Evolutionary conservation across 2,888 invertebrate species (phyloP).

Genomic region (Cosmia trapezina): DNA sequence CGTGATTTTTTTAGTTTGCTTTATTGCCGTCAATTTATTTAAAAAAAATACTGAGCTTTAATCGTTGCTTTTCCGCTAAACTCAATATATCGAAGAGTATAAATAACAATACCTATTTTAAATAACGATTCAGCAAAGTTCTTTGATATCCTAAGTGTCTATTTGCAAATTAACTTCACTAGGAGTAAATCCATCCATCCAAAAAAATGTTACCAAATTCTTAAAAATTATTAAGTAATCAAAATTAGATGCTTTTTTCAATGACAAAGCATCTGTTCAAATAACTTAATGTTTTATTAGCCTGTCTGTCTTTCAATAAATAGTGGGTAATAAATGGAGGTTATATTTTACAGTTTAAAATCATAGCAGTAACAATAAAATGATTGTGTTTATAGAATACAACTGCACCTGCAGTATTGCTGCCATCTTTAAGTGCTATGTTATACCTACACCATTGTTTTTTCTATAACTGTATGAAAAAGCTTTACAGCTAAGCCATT

Average conservation of each 20-base stretch:
- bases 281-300: not conserved
- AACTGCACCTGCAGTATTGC: slow-evolving; percentile 3
- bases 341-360: slow-evolving; percentile 11
- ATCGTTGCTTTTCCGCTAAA: not conserved
- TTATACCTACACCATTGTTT: not conserved
- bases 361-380: slow-evolving; percentile 19
- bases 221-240: no score
- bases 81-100: not conserved
- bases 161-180: slow-evolving; percentile 19
- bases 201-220: slow-evolving; percentile 11
- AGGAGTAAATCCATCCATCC: slow-evolving; percentile 10
- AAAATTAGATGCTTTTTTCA: not conserved
- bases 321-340: slow-evolving; percentile 4
- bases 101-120: not conserved
- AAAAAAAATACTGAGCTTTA: not conserved
- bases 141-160: slow-evolving; percentile 12
- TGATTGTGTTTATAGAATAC: not conserved
- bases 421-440: not conserved
- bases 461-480: slow-evolving; percentile 4
- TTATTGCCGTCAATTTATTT: slow-evolving; percentile 18
- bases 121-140: slow-evolving; percentile 19
- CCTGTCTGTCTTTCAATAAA: not conserved
- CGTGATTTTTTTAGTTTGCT: slow-evolving; percentile 21
- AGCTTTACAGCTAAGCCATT: not conserved
- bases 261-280: not conserved